Evolutionary conservation across 2,113 vertebrate species (phyloP).

Genomic region (Nesoenas mayeri): DNA sequence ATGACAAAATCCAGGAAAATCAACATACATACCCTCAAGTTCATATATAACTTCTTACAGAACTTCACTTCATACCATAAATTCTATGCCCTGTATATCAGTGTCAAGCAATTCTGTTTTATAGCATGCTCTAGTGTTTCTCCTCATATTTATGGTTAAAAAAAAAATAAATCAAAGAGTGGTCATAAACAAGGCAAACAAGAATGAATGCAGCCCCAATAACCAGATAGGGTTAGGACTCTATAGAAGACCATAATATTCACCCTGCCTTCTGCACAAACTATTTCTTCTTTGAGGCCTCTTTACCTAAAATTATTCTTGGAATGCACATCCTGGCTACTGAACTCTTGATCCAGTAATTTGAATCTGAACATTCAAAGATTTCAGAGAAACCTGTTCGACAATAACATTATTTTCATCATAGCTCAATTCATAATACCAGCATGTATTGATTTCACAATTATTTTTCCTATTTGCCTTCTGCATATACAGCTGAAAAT

Average conservation of each 20-base stretch:
- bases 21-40: background rate
- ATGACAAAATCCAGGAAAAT: background rate
- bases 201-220: background rate
- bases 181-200: background rate
- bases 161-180: background rate
- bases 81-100: background rate
- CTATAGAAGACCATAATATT: background rate
- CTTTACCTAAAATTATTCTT: background rate
- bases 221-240: background rate
- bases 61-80: background rate
- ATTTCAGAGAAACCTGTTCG: background rate
- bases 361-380: background rate
- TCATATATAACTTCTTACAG: background rate
- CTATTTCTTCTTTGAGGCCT: background rate
- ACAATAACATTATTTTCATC: constrained; percentile 5
- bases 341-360: background rate
- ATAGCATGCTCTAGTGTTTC: background rate
- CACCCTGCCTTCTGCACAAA: background rate
- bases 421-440: constrained; percentile 10
- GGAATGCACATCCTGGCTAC: background rate
- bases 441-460: constrained; percentile 39
- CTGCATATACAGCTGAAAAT: constrained; percentile 36
- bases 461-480: constrained; percentile 36
- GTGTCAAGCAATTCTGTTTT: background rate
- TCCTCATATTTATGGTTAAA: background rate